Evolutionary conservation across 2,113 vertebrate species (phyloP), one percentile per base, ranked within the genome.

Genomic region (Desmodus rotundus): DNA sequence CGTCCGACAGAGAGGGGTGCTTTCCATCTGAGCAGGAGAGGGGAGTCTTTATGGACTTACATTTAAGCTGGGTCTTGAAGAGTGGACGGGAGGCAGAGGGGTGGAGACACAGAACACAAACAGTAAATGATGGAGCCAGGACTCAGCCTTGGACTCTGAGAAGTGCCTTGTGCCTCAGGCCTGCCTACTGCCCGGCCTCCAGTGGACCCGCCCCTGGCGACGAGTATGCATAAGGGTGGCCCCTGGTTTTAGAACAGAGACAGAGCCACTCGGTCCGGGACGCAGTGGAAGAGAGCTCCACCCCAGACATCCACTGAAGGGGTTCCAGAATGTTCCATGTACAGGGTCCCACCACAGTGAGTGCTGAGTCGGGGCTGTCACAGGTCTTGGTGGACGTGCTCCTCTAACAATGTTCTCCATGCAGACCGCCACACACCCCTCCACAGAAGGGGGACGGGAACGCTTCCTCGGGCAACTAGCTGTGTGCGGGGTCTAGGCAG

Each of bases 361-460:
- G n/a, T 20, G 50, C 4, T 6, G 15, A 70, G 26, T 7, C 0
- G 0, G 28, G 38, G 43, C 28, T 52, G 4, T 3, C 31, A 16
- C 26, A n/a, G 63, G 36, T 67, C 50, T 33, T 0, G 6, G 54
- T 33, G 5, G 2, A 14, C 14, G 1, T 20, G 28, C 12, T 56
- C 24, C 58, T 77, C n/a, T 22, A 8, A 38, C 58, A 38, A 45
- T 4, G 28, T 56, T 56, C 56, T 54, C 50, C 36, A 14, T 2
- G 14, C 41, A 82, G 52, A 63, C 11, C 78, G 33, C n/a, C 36
- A 47, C 12, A 16, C 1, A 24, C 0, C 8, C 16, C 61, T 56
- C 31, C 82, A 70, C 4, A 22, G 68, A 67, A 58, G 68, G 20
- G 26, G 22, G 7, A 13, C 12, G 28, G 63, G 61, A 47, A 22